Conservation (phyloP, 37 sponge, comb jelly and placozoan genomes). For the Dysidea cf. avara region DNA sequence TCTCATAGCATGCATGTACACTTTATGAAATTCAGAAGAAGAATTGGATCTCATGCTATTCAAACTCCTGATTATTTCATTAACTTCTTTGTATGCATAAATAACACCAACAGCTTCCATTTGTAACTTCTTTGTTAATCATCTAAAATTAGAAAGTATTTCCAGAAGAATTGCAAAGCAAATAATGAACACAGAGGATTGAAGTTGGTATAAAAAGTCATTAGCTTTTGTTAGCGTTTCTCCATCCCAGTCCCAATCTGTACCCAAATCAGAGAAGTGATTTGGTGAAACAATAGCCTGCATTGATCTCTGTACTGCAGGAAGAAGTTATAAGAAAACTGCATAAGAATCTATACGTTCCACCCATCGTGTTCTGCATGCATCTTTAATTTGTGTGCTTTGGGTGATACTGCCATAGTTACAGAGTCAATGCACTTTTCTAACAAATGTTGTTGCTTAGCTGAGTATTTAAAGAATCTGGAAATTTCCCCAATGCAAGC, state of each 20-base stretch:
- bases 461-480: slow-evolving; percentile 46
- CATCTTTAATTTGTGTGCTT: slow-evolving; percentile 50
- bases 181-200: slow-evolving; percentile 51
- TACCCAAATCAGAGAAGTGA: slow-evolving; percentile 14
- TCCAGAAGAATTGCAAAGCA: slow-evolving; percentile 41
- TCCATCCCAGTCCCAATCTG: slow-evolving; percentile 69
- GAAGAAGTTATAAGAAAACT: slow-evolving; percentile 52
- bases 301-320: slow-evolving; percentile 29
- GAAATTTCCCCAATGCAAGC: slow-evolving; percentile 41
- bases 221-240: slow-evolving; percentile 56
- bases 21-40: slow-evolving; percentile 2
- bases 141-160: slow-evolving; percentile 23
- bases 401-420: background rate
- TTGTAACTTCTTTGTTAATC: slow-evolving; percentile 45
- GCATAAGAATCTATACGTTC: slow-evolving; percentile 41
- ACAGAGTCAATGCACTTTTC: slow-evolving; percentile 24
- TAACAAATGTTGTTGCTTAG: slow-evolving; percentile 47
- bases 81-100: slow-evolving; percentile 55
- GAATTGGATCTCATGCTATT: slow-evolving; percentile 29
- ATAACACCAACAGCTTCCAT: slow-evolving; percentile 50
- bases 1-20: slow-evolving; percentile 23
- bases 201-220: slow-evolving; percentile 46
- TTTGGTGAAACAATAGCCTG: slow-evolving; percentile 52
- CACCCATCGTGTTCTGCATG: slow-evolving; percentile 61
- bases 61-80: slow-evolving; percentile 6